These are phyloP conservation scores for Apaloderma vittatum DNA, from an alignment of 2,113 vertebrate genomes.

Conservation along the genomic window DNA sequence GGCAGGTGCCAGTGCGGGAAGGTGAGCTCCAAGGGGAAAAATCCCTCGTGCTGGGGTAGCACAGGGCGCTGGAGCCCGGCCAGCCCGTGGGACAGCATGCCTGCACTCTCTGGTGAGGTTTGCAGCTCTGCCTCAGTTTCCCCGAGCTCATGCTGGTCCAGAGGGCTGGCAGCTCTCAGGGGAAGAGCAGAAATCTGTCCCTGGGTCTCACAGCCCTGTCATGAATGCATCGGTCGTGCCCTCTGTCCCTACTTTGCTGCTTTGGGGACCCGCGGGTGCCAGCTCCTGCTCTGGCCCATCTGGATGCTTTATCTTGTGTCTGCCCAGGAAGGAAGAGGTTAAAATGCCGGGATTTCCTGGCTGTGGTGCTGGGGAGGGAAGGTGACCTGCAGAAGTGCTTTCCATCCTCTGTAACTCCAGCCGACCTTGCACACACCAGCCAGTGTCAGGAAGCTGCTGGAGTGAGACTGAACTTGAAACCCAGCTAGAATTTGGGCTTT, in stretches of 20 bases:
- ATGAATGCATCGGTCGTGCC: accelerated
- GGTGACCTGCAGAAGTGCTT: background rate
- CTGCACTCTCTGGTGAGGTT: background rate
- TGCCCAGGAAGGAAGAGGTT: slow-evolving; percentile 7
- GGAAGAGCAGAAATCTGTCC: background rate
- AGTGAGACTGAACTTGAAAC: background rate
- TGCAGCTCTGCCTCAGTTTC: background rate
- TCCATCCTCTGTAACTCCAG: background rate
- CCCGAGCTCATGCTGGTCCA: accelerated
- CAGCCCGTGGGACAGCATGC: background rate
- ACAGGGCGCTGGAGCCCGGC: accelerated
- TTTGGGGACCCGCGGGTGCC: background rate
- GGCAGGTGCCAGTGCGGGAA: background rate
- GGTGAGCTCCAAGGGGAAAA: background rate
- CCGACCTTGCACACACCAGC: background rate
- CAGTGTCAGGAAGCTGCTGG: background rate
- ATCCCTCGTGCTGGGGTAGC: background rate
- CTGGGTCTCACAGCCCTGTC: background rate
- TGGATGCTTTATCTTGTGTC: background rate
- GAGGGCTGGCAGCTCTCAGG: accelerated
- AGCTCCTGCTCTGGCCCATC: accelerated
- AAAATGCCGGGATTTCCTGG: background rate
- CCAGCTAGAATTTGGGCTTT: background rate
- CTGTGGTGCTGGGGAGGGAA: background rate
- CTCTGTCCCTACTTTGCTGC: background rate